Evolutionary conservation across 2,113 vertebrate genomes (phyloP), one percentile per base, ranked within the genome.

Genomic region (Hiodon alosoides): DNA sequence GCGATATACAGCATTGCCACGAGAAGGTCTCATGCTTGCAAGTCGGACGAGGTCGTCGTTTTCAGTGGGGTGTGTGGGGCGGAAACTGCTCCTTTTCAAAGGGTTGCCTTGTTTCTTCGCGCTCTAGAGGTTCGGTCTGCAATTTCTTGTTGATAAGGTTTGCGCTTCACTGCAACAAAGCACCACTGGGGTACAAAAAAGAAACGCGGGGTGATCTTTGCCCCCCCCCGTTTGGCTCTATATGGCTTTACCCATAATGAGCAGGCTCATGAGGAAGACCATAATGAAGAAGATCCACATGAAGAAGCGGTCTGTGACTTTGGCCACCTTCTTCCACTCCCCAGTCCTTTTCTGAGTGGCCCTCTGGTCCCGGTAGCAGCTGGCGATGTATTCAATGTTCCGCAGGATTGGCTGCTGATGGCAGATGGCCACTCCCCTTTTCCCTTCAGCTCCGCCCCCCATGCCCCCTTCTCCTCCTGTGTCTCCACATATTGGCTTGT

Each of bases 241-340:
- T 14, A 59, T 89, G 1, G 95, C 96, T 87, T 95, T 96, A 73
- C 94, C 94, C 73, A 96, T 93, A 79, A 99, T 91, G 75, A 98
- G 86, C 80, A 97, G 83, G 0, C 95, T 99, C 96, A 99, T 99
- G 71, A 98, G 94, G 80, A 98, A 95, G 65, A 99, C 96, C 97
- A 99, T 99, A 5, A 94, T 71, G 75, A 98, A 99, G 81, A 99
- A 99, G 80, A 98, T 88, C 97, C 97, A 99, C 97, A 98, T 99
- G 85, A 99, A 99, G 87, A 99, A 99, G 1, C 96, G 87, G 81
- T 98, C 97, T 92, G 98, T 98, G 86, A 99, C 97, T 89, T 97
- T 98, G 53, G 97, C 97, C 0, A 99, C 93, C 80, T 98, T 99
- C 84, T 98, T 99, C 97, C 97, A 99, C 62, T 99, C 95, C 0